Percentiles rank a stretch among this genome's conserved stretches.
Evolutionary conservation across 2,888 invertebrate genomes (phyloP).

Genomic region (Melanchra persicariae): DNA sequence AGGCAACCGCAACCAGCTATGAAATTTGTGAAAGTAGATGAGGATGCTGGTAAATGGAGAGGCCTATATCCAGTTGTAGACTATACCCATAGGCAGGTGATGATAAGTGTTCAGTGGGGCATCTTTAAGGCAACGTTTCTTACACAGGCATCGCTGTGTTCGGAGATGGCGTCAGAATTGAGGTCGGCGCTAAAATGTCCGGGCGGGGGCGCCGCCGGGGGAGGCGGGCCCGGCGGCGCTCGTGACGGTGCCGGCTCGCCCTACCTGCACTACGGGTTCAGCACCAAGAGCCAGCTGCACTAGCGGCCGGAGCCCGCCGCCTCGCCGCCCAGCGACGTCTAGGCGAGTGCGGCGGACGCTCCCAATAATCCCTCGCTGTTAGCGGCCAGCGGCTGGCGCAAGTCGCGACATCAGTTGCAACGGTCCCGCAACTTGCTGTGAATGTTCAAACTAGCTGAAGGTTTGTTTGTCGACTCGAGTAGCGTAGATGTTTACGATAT

Average conservation of each 20-base stretch:
- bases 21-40: not conserved
- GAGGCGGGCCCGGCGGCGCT: conserved; percentile 79
- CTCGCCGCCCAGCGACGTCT: conserved; percentile 88
- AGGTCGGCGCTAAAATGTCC: conserved; percentile 93
- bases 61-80: not conserved
- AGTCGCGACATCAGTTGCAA: conserved; percentile 21
- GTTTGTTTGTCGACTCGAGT: conserved; percentile 58
- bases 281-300: conserved; percentile 89
- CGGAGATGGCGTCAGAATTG: conserved; percentile 94
- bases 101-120: not conserved
- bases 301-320: conserved; percentile 86
- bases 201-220: conserved; percentile 84
- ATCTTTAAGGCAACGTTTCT: conserved; percentile 27
- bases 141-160: conserved; percentile 92
- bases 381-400: conserved; percentile 24
- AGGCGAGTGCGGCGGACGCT: conserved; percentile 70
- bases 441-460: conserved; percentile 64
- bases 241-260: conserved; percentile 91
- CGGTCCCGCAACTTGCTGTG: conserved; percentile 42
- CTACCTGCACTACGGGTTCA: conserved; percentile 92
- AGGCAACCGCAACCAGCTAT: too few species aligned
- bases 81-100: too few species aligned
- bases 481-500: conserved; percentile 64
- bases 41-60: not conserved
- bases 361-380: conserved; percentile 41